Base-by-base conservation (phyloP, 2,113 vertebrate species). In the Hystrix brachyura region DNA sequence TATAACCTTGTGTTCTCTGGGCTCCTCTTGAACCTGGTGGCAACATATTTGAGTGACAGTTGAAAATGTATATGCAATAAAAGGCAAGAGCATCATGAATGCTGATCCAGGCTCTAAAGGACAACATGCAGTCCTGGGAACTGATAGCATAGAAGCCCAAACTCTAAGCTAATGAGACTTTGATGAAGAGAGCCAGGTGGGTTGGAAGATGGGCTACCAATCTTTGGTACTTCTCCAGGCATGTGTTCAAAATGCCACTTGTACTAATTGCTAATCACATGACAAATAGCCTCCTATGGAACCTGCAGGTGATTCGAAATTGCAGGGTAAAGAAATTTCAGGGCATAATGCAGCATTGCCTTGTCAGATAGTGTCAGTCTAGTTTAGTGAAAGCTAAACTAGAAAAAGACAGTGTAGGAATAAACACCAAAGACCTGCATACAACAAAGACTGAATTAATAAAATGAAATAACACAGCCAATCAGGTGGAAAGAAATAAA, bases 101-200 rank as follows among this genome's bases (percentile, higher is more conserved):
- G 8, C 32, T 34, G 57, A 91, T 64, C 72, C 5, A 51, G n/a
- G 67, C 5, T 34, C n/a, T 76, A 59, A n/a, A 38, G 25, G 18
- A 38, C 18, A 92, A 25, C 13, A 21, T 43, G 79, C 53, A 15
- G 5, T 59, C 43, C 38, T 53, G 69, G 79, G 65, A 14, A 76
- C 65, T 60, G 43, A 59, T 27, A 79, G 51, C 8, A 0, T 43
- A 12, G 38, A 87, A 65, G 23, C 71, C 78, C 51, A 62, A 67
- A 18, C 32, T 46, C 71, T 60, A 69, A 71, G 46, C 60, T 94
- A 74, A 78, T 84, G 62, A 92, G 59, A 15, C 43, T 83, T 86
- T 29, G 83, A 94, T 80, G 46, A 90, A 90, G 91, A 80, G 7
- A 72, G 19, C 79, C 91, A 90, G 89, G 74, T 93, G 88, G 81